Conservation (phyloP, 2,797 vertebrate genomes). For the Takifugu rubripes region DNA sequence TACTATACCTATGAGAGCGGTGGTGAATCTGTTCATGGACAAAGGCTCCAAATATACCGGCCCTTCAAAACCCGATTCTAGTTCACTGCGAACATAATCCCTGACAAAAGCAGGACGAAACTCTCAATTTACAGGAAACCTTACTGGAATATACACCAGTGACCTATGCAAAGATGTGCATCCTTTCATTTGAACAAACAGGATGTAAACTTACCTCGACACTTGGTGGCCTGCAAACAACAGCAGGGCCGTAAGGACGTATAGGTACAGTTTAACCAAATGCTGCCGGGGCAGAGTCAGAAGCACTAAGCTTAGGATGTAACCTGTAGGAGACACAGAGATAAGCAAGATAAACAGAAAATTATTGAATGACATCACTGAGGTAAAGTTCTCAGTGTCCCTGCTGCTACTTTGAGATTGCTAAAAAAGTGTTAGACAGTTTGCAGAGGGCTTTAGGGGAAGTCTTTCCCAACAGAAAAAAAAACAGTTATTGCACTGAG, state of each 20-base stretch:
- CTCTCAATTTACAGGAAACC: conserved; percentile 12
- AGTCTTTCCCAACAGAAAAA: background rate
- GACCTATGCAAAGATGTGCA: background rate
- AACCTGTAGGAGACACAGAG: conserved; percentile 76
- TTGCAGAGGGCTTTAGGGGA: background rate
- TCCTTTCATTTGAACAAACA: background rate
- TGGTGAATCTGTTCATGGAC: conserved; percentile 97
- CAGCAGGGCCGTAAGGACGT: conserved; percentile 91
- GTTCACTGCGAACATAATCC: conserved; percentile 95
- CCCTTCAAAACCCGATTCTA: conserved; percentile 94
- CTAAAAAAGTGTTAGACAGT: no score
- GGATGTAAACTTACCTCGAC: conserved; percentile 81
- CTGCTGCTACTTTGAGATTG: conserved; percentile 2
- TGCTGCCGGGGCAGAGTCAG: conserved; percentile 95
- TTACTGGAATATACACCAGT: background rate
- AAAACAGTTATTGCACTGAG: background rate
- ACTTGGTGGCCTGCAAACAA: conserved; percentile 97
- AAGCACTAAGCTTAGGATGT: conserved; percentile 94
- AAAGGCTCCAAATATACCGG: conserved; percentile 95
- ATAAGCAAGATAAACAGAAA: background rate
- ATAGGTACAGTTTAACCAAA: conserved; percentile 95
- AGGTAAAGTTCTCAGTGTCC: background rate
- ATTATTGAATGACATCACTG: background rate
- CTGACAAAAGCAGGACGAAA: conserved; percentile 66
- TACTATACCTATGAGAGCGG: conserved; percentile 88